These are phyloP conservation scores for Polypedilum vanderplanki DNA, from an alignment of 1,140 invertebrate genomes.

Conservation along the genomic window DNA sequence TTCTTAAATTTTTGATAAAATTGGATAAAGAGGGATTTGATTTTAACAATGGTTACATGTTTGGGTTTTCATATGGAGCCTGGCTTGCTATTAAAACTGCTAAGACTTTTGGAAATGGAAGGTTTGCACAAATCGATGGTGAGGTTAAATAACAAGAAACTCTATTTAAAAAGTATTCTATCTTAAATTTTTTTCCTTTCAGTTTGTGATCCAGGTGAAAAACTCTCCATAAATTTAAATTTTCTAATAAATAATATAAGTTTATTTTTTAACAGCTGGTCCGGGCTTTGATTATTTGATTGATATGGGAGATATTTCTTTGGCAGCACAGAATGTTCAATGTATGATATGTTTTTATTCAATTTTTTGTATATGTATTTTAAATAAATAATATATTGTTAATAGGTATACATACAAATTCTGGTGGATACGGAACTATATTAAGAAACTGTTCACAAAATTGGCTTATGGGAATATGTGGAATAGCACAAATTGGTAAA, in stretches of 20 bases:
- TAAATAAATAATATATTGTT: not conserved
- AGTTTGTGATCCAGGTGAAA: conserved; percentile 7
- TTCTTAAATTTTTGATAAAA: conserved; percentile 34
- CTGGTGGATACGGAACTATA: conserved; percentile 36
- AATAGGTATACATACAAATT: not conserved
- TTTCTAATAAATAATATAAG: not conserved
- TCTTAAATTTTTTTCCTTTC: not conserved
- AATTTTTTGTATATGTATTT: not conserved
- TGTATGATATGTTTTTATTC: conserved; percentile 33
- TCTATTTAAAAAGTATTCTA: no score
- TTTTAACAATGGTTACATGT: conserved; percentile 38
- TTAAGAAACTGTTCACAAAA: conserved; percentile 40
- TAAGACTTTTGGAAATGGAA: conserved; percentile 32
- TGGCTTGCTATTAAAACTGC: conserved; percentile 40
- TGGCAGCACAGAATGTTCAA: conserved; percentile 39
- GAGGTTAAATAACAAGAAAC: conserved; percentile 21
- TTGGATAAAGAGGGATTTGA: conserved; percentile 38
- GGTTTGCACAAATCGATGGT: conserved; percentile 38
- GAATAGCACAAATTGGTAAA: conserved; percentile 37
- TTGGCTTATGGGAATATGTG: conserved; percentile 40
- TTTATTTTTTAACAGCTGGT: conserved; percentile 40
- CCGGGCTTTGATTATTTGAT: conserved; percentile 40
- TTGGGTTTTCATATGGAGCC: conserved; percentile 42
- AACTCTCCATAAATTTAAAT: not conserved
- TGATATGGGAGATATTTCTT: conserved; percentile 35